Evolutionary conservation across 2,888 invertebrate genomes (phyloP).

Genomic region (Ochropacha duplaris): DNA sequence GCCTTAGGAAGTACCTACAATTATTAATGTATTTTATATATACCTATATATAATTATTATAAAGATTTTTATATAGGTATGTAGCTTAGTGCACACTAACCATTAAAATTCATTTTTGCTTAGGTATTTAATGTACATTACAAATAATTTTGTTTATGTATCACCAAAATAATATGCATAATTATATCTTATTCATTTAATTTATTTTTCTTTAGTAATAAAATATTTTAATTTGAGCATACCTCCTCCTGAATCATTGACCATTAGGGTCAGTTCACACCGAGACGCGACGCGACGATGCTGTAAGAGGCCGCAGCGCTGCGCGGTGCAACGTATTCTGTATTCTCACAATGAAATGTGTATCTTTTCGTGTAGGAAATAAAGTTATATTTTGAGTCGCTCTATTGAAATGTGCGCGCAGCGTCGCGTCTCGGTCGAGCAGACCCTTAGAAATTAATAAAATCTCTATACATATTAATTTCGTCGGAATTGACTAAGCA

Average conservation of each 20-base stretch:
- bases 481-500: conserved; percentile 7
- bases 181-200: conserved; percentile 42
- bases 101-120: conserved; percentile 84
- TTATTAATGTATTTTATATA: conserved; percentile 47
- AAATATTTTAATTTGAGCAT: conserved; percentile 61
- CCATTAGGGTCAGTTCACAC: too few species aligned
- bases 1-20: conserved; percentile 41
- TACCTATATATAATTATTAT: conserved; percentile 6
- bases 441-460: conserved; percentile 21
- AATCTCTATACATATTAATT: conserved; percentile 46
- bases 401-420: too few species aligned
- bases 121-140: conserved; percentile 74
- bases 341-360: too few species aligned
- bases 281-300: too few species aligned
- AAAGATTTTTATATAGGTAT: conserved; percentile 40
- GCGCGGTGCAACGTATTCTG: too few species aligned
- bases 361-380: too few species aligned
- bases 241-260: conserved; percentile 35
- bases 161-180: conserved; percentile 39
- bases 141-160: conserved; percentile 76
- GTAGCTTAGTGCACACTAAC: conserved; percentile 67
- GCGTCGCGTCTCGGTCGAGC: too few species aligned
- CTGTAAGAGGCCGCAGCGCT: too few species aligned
- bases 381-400: too few species aligned
- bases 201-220: conserved; percentile 35